A percentile compares a stretch with the other conserved stretches of the same genome.
phyloP scores from a whole-genome alignment of 1,140 invertebrate genomes.

The Macrotrachela quadricornifera region DNA sequence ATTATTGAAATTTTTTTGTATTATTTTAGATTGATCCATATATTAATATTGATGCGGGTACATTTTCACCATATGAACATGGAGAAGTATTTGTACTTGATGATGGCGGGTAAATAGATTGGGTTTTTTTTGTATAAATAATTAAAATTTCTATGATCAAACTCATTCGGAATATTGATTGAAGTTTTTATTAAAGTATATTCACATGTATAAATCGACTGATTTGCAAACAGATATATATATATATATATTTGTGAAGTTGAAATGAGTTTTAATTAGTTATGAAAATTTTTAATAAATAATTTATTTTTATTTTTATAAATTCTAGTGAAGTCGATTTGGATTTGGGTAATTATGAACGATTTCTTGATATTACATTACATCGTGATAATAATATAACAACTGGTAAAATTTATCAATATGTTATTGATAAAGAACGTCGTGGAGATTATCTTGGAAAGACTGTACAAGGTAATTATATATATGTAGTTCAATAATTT shows the following conservation, averaged over 20 bases:
- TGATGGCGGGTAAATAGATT: slow-evolving; percentile 47
- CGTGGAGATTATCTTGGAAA: slow-evolving; percentile 86
- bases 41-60: slow-evolving; percentile 93
- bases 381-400: slow-evolving; percentile 95
- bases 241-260: too few species aligned
- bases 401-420: slow-evolving; percentile 94
- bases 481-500: background rate
- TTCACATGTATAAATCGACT: too few species aligned
- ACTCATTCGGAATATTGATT: too few species aligned
- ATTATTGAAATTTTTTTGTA: too few species aligned
- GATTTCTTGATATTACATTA: slow-evolving; percentile 81
- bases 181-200: too few species aligned
- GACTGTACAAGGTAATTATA: slow-evolving; percentile 61
- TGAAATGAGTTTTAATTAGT: too few species aligned
- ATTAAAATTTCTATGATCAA: too few species aligned
- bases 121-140: too few species aligned
- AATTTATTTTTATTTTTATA: too few species aligned
- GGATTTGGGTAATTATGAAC: slow-evolving; percentile 94
- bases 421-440: slow-evolving; percentile 77
- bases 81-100: slow-evolving; percentile 96
- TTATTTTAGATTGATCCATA: slow-evolving; percentile 76
- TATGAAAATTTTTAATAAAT: too few species aligned
- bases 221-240: too few species aligned
- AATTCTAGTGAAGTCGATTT: slow-evolving; percentile 68
- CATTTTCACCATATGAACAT: slow-evolving; percentile 94